These are phyloP conservation scores for Parochlus steinenii DNA, from an alignment of 2,888 invertebrate genomes.

Conservation along the genomic window DNA sequence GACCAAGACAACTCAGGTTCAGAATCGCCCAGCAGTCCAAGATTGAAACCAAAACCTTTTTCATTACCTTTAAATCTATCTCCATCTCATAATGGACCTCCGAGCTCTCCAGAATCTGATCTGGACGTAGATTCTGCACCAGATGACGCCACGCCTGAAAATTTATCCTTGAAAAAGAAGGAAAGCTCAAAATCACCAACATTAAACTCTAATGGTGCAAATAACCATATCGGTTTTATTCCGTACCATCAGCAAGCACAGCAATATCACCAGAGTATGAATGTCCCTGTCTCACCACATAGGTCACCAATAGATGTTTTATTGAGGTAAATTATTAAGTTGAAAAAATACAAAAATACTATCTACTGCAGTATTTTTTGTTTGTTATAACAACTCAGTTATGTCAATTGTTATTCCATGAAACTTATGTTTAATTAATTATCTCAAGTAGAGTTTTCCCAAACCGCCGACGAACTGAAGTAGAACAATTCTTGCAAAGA, in stretches of 20 bases:
- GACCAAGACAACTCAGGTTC: conserved; percentile 31
- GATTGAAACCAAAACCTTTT: conserved; percentile 18
- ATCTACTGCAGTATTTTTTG: too few relatives aligned
- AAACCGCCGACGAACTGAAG: conserved; percentile 65
- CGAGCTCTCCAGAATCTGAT: conserved; percentile 31
- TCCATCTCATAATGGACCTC: conserved; percentile 28
- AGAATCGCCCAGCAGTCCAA: conserved; percentile 29
- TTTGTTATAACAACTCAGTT: too few relatives aligned
- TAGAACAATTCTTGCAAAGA: conserved; percentile 67
- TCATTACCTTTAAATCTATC: conserved; percentile 26
- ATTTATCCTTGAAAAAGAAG: conserved; percentile 59
- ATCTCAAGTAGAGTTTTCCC: conserved; percentile 55
- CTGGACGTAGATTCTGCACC: conserved; percentile 31
- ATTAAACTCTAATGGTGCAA: conserved; percentile 13
- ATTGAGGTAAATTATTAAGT: conserved; percentile 28
- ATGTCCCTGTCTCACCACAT: conserved; percentile 22
- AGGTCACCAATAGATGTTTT: conserved; percentile 77
- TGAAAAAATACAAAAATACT: too few relatives aligned
- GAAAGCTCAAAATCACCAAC: conserved; percentile 33
- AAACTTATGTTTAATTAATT: background rate
- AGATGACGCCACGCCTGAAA: conserved; percentile 52
- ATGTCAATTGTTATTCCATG: too few relatives aligned
- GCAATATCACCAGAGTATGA: conserved; percentile 23
- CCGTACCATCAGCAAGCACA: conserved; percentile 28
- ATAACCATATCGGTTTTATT: conserved; percentile 30